These are phyloP conservation scores for Corythornis cristatus DNA, from an alignment of 2,113 vertebrate genomes.

Conservation along the genomic window DNA sequence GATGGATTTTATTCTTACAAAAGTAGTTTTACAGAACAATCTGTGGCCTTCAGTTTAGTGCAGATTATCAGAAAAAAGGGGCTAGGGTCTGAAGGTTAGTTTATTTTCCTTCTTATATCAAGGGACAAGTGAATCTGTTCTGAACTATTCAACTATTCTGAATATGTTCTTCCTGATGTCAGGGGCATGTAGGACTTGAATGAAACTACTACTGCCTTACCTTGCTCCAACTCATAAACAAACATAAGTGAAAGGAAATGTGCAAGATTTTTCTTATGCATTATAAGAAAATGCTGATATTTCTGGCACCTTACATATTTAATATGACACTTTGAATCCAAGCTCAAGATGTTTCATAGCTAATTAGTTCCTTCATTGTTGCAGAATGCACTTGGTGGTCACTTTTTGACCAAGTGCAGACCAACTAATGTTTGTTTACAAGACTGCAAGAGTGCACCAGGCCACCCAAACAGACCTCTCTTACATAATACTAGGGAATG, in stretches of 20 bases:
- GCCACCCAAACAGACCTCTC: not conserved
- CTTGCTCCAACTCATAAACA: not conserved
- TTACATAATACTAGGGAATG: not conserved
- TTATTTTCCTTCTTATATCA: not conserved
- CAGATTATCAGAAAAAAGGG: not conserved
- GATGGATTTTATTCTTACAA: not conserved
- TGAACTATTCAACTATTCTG: not conserved
- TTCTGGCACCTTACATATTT: not conserved
- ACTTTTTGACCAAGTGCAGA: not conserved
- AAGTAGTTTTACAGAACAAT: not conserved
- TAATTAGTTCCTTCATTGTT: not conserved
- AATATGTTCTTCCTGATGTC: not conserved
- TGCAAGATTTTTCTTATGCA: not conserved
- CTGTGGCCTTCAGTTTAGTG: not conserved
- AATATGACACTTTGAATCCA: not conserved
- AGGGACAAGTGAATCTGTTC: not conserved
- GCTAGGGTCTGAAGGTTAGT: too few species aligned
- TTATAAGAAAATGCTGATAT: not conserved
- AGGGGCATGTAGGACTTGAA: not conserved
- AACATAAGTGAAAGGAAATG: not conserved
- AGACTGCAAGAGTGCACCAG: not conserved
- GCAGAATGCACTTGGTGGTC: not conserved
- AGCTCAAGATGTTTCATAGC: not conserved
- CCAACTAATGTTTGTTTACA: not conserved
- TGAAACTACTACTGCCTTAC: not conserved